Evolutionary conservation across 1,140 invertebrate species (phyloP).

Genomic region (Dinothrombium tinctorium): DNA sequence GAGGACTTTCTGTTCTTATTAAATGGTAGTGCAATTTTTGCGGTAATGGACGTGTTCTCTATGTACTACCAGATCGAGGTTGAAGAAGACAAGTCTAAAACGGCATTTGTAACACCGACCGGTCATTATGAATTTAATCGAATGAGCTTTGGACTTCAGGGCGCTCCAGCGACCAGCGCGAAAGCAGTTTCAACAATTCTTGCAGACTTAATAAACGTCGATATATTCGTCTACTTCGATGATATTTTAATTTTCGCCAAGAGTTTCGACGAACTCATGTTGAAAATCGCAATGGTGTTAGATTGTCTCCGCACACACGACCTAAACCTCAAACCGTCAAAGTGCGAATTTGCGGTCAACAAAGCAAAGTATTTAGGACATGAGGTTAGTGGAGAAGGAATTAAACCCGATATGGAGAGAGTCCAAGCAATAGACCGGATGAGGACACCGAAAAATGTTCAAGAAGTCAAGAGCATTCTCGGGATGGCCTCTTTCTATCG

Average conservation of each 20-base stretch:
- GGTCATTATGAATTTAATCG: neutral
- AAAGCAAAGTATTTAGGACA: conserved; percentile 11
- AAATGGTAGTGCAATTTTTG: conserved; percentile 20
- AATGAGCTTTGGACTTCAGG: conserved; percentile 1
- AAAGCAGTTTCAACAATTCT: conserved; percentile 7
- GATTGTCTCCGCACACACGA: neutral
- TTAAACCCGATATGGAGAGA: conserved; percentile 1
- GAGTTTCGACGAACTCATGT: conserved; percentile 7
- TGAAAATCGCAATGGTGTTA: conserved; percentile 1
- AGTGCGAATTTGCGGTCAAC: conserved; percentile 11
- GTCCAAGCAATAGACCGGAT: neutral
- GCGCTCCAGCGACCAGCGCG: conserved; percentile 8
- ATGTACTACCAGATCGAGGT: conserved; percentile 17
- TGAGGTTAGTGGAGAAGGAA: conserved; percentile 2
- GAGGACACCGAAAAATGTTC: neutral
- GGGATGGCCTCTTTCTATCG: conserved; percentile 1
- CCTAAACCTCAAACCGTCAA: conserved; percentile 11
- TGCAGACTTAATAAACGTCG: conserved; percentile 2
- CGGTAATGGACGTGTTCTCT: conserved; percentile 22
- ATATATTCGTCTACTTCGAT: conserved; percentile 8
- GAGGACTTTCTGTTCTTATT: conserved; percentile 22
- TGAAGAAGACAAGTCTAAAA: neutral
- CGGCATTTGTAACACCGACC: neutral
- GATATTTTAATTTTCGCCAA: conserved; percentile 9
- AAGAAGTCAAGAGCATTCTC: neutral